Conservation (phyloP, 2,888 invertebrate species). For the Xestia ashworthii region DNA sequence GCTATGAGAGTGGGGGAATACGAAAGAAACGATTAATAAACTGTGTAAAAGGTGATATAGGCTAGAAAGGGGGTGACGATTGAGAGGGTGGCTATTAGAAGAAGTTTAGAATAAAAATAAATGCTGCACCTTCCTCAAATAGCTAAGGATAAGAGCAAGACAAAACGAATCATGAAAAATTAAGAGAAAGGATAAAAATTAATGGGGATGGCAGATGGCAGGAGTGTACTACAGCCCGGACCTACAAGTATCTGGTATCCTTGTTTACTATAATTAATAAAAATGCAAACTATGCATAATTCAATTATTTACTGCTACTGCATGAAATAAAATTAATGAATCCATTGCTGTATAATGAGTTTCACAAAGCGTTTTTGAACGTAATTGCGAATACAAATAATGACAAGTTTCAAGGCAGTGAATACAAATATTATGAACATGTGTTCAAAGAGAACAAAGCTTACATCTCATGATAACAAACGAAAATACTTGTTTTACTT, state of each 20-base stretch:
- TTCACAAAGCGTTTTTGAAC: conserved; percentile 1
- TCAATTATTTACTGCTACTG: not conserved
- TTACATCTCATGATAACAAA: conserved; percentile 22
- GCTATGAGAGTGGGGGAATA: not conserved
- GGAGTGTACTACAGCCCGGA: not conserved
- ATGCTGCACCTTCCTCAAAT: not conserved
- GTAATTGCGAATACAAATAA: conserved; percentile 11
- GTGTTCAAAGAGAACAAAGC: conserved; percentile 31
- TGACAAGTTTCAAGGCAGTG: not conserved
- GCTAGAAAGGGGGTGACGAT: not conserved
- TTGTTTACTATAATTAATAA: not conserved
- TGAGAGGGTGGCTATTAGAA: not conserved
- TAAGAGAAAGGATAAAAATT: not conserved
- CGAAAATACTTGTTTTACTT: conserved; percentile 17
- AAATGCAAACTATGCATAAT: not conserved
- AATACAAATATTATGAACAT: conserved; percentile 22
- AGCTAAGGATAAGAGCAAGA: not conserved
- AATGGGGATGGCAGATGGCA: not conserved
- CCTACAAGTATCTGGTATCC: not conserved
- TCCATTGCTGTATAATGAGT: not conserved
- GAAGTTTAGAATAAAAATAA: not conserved
- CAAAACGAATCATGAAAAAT: not conserved
- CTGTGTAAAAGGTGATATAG: not conserved
- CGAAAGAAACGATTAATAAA: not conserved
- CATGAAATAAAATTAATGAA: not conserved